Base-by-base conservation (phyloP, 2,888 invertebrate genomes). In the Epistrophe grossulariae region DNA sequence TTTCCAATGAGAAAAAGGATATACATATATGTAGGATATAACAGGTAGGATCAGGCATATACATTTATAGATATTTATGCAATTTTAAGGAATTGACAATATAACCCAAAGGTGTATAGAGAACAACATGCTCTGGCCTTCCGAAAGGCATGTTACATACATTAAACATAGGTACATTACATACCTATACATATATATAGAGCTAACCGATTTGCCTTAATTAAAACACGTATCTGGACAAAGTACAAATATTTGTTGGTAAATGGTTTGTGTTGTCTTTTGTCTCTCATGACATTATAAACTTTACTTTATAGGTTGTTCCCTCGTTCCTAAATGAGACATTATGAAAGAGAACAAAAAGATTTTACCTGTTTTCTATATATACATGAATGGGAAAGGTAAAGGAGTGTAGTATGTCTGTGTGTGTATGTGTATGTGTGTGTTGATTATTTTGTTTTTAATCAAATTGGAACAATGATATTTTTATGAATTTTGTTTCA, bases 191-290 rank as follows among this genome's bases (percentile, higher is more conserved):
- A 4, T 31, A 31, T n/a, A n/a, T n/a, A n/a, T n/a, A 31, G 0
- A 31, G 48, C 71, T 45, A 35, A 71, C 73, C 73, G 73, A 85
- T 85, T 85, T 85, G 62, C 85, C 78, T 87, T 87, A 87, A 87
- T 87, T 87, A 82, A 82, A 79, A 87, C 82, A 79, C 78, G 71
- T 87, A 70, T 66, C 52, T 55, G 78, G 57, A 71, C 82, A 74
- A 70, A 38, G 78, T 59, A 77, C 80, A 80, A 80, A 80, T 84
- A 81, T 84, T 72, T 80, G 71, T 59, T 52, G 38, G 55, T 79
- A 76, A 84, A 79, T 84, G 74, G 38, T 79, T 79, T 78, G 52
- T 83, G 73, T 78, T 68, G 66, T 73, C 38, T 66, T 59, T 68
- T 57, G 28, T 45, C n/a, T 31, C 11, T 50, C 8, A n/a, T 35